Base-by-base conservation (phyloP, 2,113 vertebrate species). In the Urocitellus parryii region DNA sequence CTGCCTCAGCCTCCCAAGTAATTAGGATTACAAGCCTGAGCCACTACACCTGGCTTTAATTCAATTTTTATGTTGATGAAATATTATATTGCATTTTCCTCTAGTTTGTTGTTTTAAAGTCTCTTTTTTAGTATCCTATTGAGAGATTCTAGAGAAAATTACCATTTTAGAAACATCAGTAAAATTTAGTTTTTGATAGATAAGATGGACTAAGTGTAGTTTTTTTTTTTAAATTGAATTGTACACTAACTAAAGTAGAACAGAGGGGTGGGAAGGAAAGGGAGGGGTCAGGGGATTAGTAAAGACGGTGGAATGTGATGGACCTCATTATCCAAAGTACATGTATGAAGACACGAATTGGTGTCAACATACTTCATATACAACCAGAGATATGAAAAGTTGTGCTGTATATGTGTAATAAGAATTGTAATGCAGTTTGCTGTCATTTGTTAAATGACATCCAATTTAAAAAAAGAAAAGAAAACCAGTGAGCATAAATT, bases 101-200 rank as follows among this genome's bases (percentile, higher is more conserved):
- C 1, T 81, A 37, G 39, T 67, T 81, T 70, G 16, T 27, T 94
- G 13, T 73, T 90, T 87, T 45, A 88, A 68, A 51, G 25, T 37
- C 3, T 25, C 18, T 82, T 22, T 81, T 22, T 4, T 4, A 63
- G 63, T 22, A 37, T 29, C 58, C 51, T 72, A 16, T 51, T 78
- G 11, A n/a, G 82, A 78, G n/a, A 0, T 83, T 63, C 82, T 32
- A 70, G 39, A 51, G 24, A 8, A 16, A 94, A 24, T 76, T 29
- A 53, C 17, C 29, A 63, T 77, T 82, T 82, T n/a, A 94, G 25
- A 8, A 42, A 94, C 88, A 39, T 82, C 78, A 91, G n/a, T 73
- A 20, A 79, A 58, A 6, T 68, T 79, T 6, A 37, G 24, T 83
- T 68, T 79, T 32, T 83, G 32, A 45, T 68, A 39, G 84, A 11